A percentile compares a stretch with the other conserved stretches of the same genome.
phyloP scores from a whole-genome alignment of 2,797 vertebrate species.

The Catamblyrhynchus diadema region DNA sequence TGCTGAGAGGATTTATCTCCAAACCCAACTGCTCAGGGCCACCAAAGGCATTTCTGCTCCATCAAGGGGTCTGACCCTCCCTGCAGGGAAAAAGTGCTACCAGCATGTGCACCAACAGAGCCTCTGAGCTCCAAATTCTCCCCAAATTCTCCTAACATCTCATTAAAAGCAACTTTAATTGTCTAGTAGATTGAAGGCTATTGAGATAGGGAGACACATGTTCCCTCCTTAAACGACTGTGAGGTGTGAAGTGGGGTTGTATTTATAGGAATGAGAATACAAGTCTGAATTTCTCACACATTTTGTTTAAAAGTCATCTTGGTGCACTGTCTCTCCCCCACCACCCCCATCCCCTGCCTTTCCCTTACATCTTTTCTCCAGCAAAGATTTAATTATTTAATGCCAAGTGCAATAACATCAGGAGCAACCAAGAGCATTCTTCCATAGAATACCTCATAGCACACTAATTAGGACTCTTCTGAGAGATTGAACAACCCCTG shows the following conservation, averaged over 20 bases:
- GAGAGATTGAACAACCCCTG: slow-evolving; percentile 25
- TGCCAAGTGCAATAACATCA: slow-evolving; percentile 46
- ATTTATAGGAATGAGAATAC: background rate
- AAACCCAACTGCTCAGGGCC: background rate
- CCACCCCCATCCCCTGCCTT: background rate
- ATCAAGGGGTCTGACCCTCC: background rate
- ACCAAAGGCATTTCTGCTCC: background rate
- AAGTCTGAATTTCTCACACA: background rate
- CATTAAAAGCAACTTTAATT: background rate
- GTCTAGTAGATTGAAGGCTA: background rate
- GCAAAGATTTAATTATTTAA: slow-evolving; percentile 52
- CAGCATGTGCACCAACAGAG: background rate
- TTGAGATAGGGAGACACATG: background rate
- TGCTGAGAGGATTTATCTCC: background rate
- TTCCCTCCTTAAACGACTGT: background rate
- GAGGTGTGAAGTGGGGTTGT: background rate
- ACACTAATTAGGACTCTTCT: slow-evolving; percentile 42
- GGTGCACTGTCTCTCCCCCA: background rate
- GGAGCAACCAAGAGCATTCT: slow-evolving; percentile 20
- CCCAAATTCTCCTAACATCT: background rate
- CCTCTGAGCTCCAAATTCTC: background rate
- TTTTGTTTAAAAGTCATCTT: background rate
- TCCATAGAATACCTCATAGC: slow-evolving; percentile 17
- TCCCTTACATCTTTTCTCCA: background rate
- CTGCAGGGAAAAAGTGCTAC: background rate